Evolutionary conservation across 1,140 invertebrate genomes (phyloP).

Genomic region (Choristoneura fumiferana): DNA sequence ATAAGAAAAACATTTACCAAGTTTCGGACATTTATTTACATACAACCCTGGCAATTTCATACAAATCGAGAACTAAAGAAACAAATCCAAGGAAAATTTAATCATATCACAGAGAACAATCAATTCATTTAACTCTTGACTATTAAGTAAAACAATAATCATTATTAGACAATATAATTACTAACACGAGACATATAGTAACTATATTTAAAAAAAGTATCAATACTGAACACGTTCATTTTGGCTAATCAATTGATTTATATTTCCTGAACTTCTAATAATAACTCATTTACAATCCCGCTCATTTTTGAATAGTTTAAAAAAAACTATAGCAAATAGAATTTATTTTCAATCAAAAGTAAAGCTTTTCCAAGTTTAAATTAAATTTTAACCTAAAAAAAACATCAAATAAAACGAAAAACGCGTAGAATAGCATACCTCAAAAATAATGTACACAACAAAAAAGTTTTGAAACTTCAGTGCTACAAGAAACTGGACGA

Average conservation of each 20-base stretch:
- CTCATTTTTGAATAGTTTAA: slow-evolving; percentile 5
- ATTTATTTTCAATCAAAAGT: too few species aligned
- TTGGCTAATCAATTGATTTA: slow-evolving; percentile 39
- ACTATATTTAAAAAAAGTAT: slow-evolving; percentile 31
- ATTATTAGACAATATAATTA: slow-evolving; percentile 25
- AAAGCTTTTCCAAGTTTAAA: too few species aligned
- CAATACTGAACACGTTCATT: slow-evolving; percentile 48
- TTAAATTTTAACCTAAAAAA: too few species aligned
- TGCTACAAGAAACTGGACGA: too few species aligned
- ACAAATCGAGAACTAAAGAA: slow-evolving; percentile 36
- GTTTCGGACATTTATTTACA: slow-evolving; percentile 60
- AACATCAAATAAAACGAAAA: too few species aligned
- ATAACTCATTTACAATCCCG: slow-evolving; percentile 1
- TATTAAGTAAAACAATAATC: slow-evolving; percentile 18
- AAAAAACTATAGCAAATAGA: too few species aligned
- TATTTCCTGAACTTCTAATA: slow-evolving; percentile 15
- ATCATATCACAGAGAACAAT: slow-evolving; percentile 69
- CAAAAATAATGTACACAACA: too few species aligned
- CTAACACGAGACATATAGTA: slow-evolving; percentile 23
- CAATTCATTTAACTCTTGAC: slow-evolving; percentile 37
- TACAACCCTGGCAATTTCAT: slow-evolving; percentile 39
- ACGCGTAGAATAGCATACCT: too few species aligned
- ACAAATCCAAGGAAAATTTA: slow-evolving; percentile 46
- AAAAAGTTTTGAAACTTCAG: too few species aligned
- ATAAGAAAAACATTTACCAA: slow-evolving; percentile 38